A percentile compares a stretch with the other conserved stretches of the same genome.
These are phyloP conservation scores for Cyclura pinguis DNA, from an alignment of 2,797 vertebrate genomes.

Conservation along the genomic window DNA sequence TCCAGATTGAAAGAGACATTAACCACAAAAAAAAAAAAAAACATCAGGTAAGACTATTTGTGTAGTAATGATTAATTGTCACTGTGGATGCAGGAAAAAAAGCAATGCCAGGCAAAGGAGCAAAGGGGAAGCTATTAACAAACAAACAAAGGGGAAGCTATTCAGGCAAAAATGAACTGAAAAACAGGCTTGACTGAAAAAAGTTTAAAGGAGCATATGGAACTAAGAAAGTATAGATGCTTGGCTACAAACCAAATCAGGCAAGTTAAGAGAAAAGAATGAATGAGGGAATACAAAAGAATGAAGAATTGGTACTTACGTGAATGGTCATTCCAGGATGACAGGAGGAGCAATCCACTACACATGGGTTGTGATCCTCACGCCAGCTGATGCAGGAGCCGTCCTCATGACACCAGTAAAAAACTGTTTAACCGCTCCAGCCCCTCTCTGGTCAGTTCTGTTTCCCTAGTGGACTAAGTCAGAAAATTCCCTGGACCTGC, in stretches of 20 bases:
- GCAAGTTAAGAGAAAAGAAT: not conserved
- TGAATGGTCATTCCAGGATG: no score
- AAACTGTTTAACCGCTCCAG: no score
- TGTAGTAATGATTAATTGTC: not conserved
- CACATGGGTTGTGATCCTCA: no score
- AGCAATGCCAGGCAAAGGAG: not conserved
- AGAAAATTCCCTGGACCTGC: no score
- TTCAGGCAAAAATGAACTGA: not conserved
- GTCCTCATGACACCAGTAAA: no score
- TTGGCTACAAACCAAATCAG: not conserved
- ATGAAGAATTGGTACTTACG: no score
- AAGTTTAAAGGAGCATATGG: not conserved
- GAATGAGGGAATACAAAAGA: not conserved
- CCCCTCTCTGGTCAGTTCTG: no score
- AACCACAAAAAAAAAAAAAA: constrained; percentile 9
- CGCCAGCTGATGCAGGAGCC: no score
- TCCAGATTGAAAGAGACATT: constrained; percentile 26
- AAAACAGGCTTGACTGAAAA: not conserved
- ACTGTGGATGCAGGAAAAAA: not conserved
- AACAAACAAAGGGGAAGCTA: not conserved
- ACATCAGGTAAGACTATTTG: constrained; percentile 16
- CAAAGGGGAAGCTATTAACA: not conserved
- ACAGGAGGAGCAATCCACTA: no score
- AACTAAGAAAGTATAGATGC: not conserved
- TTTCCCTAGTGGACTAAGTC: no score